phyloP scores from a whole-genome alignment of 2,888 invertebrate species.

The Amphipoea lucens region DNA sequence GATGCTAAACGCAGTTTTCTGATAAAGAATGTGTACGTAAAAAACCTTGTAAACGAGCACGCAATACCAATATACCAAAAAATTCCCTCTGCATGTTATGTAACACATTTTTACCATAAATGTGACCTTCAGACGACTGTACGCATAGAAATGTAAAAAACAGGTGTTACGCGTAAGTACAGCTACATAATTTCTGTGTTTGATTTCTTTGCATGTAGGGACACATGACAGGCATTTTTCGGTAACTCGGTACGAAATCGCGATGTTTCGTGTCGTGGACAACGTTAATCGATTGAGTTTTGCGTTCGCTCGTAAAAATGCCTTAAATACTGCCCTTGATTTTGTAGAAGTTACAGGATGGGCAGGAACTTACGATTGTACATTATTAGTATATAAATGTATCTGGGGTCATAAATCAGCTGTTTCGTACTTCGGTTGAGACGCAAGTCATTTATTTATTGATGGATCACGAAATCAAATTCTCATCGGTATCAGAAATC shows the following conservation, averaged over 20 bases:
- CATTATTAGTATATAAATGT: conserved; percentile 40
- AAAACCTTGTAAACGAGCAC: conserved; percentile 42
- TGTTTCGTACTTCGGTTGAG: neutral
- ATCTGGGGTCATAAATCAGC: conserved; percentile 39
- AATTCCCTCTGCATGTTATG: conserved; percentile 67
- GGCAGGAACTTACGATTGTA: conserved; percentile 22
- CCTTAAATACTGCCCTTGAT: conserved; percentile 47
- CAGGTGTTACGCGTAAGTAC: conserved; percentile 59
- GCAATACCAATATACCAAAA: conserved; percentile 34
- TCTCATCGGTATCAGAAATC: conserved; percentile 17
- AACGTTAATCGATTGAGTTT: conserved; percentile 50
- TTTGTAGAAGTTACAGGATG: conserved; percentile 26
- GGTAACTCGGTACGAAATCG: conserved; percentile 42
- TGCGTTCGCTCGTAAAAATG: conserved; percentile 57
- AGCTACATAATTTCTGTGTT: conserved; percentile 54
- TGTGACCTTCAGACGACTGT: conserved; percentile 69
- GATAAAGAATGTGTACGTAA: conserved; percentile 32
- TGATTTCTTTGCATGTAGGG: conserved; percentile 63
- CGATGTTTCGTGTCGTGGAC: conserved; percentile 47
- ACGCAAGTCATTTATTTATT: conserved; percentile 35
- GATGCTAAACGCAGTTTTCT: conserved; percentile 2
- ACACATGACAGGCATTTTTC: conserved; percentile 48
- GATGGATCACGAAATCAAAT: conserved; percentile 38
- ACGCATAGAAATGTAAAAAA: too few species aligned
- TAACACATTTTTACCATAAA: conserved; percentile 71